Base-by-base conservation (phyloP, 2,113 vertebrate genomes). In the Antennarius striatus region DNA sequence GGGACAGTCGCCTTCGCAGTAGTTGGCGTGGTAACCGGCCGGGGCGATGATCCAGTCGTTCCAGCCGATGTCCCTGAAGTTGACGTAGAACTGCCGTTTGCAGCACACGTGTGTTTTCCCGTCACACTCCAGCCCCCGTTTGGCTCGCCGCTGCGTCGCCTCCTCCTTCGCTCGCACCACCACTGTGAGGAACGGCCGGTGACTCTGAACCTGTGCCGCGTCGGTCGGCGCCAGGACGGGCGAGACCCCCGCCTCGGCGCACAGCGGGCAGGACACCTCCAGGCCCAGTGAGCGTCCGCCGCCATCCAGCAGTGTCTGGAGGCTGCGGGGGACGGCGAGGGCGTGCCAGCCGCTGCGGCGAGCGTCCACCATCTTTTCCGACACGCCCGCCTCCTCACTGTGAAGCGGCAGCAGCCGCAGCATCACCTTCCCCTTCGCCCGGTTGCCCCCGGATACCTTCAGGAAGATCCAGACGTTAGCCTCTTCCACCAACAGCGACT, bases 21-120 rank as follows among this genome's bases (percentile, higher is more conserved):
- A 99, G 92, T 99, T 99, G 87, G 96, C 98, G 0, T 98, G 96
- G 80, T 99, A 99, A 60, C 98, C 96, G 1, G 96, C 89, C 1
- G 98, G 98, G 1, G 98, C 98, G 9, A 99, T 99, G 90, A 99
- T 99, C 98, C 98, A 99, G 90, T 99, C 98, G n/a, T 92, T 96
- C 98, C 98, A 99, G 63, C 98, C 96, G 15, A 99, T 99, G 85
- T 98, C 96, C 86, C 96, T 96, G 88, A 99, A 99, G 83, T 95
- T 98, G 13, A 99, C 96, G 13, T 94, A 97, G 87, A 99, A 99
- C 76, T 98, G 95, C 36, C 94, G 94, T 86, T 97, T 98, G 89
- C 97, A 99, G 91, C 97, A 99, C 55, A 95, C 79, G 48, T 91
- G 94, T 73, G 94, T 94, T 80, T 97, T 96, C 60, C 95, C 95